Evolutionary conservation across 2,113 vertebrate species (phyloP).

Genomic region (Ancistrus triradiatus): DNA sequence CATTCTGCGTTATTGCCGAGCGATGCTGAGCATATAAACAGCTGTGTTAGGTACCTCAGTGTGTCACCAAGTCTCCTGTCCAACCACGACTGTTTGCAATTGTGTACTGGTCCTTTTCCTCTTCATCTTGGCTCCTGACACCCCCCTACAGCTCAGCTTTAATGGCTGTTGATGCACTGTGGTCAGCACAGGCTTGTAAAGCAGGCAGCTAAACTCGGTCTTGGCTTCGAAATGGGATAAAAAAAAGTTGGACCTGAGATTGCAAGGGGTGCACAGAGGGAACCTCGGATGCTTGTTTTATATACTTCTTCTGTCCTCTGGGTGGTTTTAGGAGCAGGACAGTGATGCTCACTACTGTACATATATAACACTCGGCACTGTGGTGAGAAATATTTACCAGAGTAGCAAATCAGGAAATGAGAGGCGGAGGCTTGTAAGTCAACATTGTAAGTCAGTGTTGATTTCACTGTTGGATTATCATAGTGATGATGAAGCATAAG

Average conservation of each 20-base stretch:
- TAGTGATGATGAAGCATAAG: not conserved
- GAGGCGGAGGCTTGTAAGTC: not conserved
- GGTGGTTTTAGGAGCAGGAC: slow-evolving; percentile 10
- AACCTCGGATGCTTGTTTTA: slow-evolving; percentile 19
- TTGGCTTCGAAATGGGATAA: slow-evolving; percentile 23
- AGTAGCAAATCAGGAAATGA: not conserved
- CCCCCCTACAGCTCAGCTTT: slow-evolving; percentile 23
- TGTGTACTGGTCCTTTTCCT: slow-evolving; percentile 3
- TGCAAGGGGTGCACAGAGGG: not conserved
- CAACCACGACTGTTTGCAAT: slow-evolving; percentile 23
- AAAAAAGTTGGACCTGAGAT: not conserved
- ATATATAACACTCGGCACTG: not conserved
- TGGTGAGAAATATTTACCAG: not conserved
- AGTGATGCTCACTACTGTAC: slow-evolving; percentile 27
- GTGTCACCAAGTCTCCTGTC: slow-evolving; percentile 14
- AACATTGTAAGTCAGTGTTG: not conserved
- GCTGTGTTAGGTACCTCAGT: slow-evolving; percentile 3
- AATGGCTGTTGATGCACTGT: slow-evolving; percentile 18
- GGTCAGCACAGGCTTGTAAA: slow-evolving; percentile 29
- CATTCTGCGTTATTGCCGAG: slow-evolving; percentile 9
- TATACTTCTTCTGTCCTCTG: slow-evolving; percentile 11
- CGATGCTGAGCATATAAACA: slow-evolving; percentile 27
- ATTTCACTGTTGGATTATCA: not conserved
- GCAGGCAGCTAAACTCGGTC: slow-evolving; percentile 13
- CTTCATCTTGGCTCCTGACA: not conserved